phyloP scores from a whole-genome alignment of 1,140 invertebrate species.

The Temnothorax nylanderi region DNA sequence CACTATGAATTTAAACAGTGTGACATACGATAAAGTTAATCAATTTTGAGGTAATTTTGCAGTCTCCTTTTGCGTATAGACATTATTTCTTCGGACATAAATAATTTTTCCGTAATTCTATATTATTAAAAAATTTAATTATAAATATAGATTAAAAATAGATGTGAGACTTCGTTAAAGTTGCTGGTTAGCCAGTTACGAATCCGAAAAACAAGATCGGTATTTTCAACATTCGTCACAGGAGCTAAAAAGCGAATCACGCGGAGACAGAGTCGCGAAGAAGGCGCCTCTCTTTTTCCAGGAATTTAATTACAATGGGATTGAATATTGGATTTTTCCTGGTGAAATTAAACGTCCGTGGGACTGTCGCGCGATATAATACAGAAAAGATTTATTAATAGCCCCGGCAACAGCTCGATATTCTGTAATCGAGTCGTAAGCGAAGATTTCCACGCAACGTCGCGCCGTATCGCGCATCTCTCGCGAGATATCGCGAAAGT shows the following conservation, averaged over 20 bases:
- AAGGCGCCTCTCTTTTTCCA: neutral
- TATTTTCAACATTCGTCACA: neutral
- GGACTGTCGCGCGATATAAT: constrained; percentile 17
- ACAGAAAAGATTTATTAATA: constrained; percentile 39
- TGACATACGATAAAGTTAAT: neutral
- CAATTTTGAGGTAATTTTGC: neutral
- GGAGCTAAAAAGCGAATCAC: neutral
- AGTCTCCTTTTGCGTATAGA: neutral
- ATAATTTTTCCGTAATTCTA: neutral
- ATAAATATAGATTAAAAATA: constrained; percentile 9
- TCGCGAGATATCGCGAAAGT: neutral
- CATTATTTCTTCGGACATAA: neutral
- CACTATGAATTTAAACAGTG: no score
- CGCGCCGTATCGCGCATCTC: neutral
- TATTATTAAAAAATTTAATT: neutral
- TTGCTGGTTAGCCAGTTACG: neutral
- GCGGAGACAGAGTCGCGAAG: neutral
- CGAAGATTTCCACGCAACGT: constrained; percentile 16
- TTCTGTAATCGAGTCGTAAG: constrained; percentile 24
- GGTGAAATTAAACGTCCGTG: neutral
- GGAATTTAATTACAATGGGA: constrained; percentile 34
- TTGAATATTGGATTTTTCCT: constrained; percentile 36
- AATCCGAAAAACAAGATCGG: neutral
- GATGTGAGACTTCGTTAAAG: neutral
- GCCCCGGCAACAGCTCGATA: neutral